Evolutionary conservation across 2,888 invertebrate genomes (phyloP).

Genomic region (Epinotia demarniana): DNA sequence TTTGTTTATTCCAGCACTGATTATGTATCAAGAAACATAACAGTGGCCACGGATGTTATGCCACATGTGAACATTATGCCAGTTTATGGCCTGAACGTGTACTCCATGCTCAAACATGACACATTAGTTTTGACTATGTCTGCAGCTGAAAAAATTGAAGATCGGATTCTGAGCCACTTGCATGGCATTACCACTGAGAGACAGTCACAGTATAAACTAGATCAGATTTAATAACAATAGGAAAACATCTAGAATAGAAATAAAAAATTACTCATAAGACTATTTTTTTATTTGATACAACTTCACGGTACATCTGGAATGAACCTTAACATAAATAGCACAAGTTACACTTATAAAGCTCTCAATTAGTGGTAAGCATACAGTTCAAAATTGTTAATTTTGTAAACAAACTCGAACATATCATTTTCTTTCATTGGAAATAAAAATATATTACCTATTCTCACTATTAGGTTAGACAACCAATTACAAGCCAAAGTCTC

Average conservation of each 20-base stretch:
- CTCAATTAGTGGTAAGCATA: neutral
- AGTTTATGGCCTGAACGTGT: constrained; percentile 97
- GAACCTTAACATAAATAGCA: neutral
- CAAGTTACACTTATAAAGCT: neutral
- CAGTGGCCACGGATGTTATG: constrained; percentile 91
- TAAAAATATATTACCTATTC: too few species aligned
- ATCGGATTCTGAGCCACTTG: constrained; percentile 88
- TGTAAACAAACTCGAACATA: too few species aligned
- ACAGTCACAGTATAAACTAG: constrained; percentile 84
- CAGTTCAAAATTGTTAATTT: neutral
- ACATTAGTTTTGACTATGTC: constrained; percentile 94
- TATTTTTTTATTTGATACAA: constrained; percentile 3
- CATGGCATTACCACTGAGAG: constrained; percentile 83
- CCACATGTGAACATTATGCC: constrained; percentile 97
- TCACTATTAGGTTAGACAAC: too few species aligned
- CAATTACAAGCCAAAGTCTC: too few species aligned
- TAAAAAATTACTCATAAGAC: constrained; percentile 30
- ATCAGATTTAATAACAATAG: constrained; percentile 79
- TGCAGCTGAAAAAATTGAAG: constrained; percentile 94
- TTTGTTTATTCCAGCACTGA: constrained; percentile 87
- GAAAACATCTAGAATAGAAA: constrained; percentile 37
- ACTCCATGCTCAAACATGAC: constrained; percentile 98
- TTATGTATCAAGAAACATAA: constrained; percentile 94
- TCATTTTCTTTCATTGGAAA: too few species aligned
- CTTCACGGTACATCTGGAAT: neutral